Evolutionary conservation across 1,140 invertebrate species (phyloP).

Genomic region (Zaprionus ghesquierei): DNA sequence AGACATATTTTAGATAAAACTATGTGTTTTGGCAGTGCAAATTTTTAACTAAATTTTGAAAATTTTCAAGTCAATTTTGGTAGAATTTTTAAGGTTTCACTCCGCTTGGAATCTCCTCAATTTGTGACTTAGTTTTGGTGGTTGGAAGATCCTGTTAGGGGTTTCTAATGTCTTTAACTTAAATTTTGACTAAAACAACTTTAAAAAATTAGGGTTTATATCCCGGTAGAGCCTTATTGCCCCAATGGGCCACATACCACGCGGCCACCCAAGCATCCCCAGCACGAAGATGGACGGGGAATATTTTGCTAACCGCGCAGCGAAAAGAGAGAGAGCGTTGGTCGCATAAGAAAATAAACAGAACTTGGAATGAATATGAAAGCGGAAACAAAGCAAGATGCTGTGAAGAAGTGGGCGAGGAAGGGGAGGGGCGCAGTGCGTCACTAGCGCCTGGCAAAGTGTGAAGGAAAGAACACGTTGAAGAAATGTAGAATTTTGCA

Average conservation of each 20-base stretch:
- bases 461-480: slow-evolving; percentile 55
- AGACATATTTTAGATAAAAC: too few relatives aligned
- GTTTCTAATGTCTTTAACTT: too few relatives aligned
- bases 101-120: too few relatives aligned
- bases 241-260: slow-evolving; percentile 39
- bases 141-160: too few relatives aligned
- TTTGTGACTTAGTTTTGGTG: too few relatives aligned
- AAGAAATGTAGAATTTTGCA: slow-evolving; percentile 53
- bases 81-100: too few relatives aligned
- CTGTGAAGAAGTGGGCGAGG: background rate
- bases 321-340: slow-evolving; percentile 24
- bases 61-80: too few relatives aligned
- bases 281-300: background rate
- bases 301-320: slow-evolving; percentile 27
- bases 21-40: too few relatives aligned
- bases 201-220: too few relatives aligned
- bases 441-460: slow-evolving; percentile 59
- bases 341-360: slow-evolving; percentile 65
- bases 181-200: too few relatives aligned
- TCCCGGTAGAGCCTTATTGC: slow-evolving; percentile 30
- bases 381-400: slow-evolving; percentile 15
- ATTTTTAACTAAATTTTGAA: too few relatives aligned
- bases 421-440: background rate
- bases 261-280: slow-evolving; percentile 66
- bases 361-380: slow-evolving; percentile 58